Percentiles rank a stretch among this genome's conserved stretches.
Evolutionary conservation across 2,888 invertebrate genomes (phyloP).

Genomic region (Hypsopygia costalis): DNA sequence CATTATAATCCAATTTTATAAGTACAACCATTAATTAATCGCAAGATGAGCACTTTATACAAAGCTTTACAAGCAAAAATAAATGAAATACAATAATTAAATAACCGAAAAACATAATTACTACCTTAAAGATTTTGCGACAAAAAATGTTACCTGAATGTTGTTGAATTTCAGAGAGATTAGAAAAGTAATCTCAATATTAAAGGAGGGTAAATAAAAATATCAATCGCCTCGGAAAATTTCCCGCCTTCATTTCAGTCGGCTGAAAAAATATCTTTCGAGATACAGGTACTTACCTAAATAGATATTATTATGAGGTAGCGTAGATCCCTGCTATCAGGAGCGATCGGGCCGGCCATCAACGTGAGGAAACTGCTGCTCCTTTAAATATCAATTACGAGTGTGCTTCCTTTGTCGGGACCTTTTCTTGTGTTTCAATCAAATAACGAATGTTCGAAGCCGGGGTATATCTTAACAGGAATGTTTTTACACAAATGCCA

Average conservation of each 20-base stretch:
- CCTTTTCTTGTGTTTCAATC: constrained; percentile 32
- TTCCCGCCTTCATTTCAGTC: constrained; percentile 5
- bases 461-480: constrained; percentile 21
- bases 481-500: constrained; percentile 17
- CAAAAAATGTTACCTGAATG: not conserved
- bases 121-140: not conserved
- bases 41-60: no score
- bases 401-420: constrained; percentile 25
- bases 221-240: constrained; percentile 6
- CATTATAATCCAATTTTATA: no score
- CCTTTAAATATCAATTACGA: constrained; percentile 32
- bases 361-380: constrained; percentile 22
- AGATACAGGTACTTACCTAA: constrained; percentile 6
- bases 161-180: constrained; percentile 10
- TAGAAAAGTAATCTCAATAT: constrained; percentile 12
- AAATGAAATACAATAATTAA: no score
- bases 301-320: constrained; percentile 11
- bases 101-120: constrained; percentile 2
- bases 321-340: constrained; percentile 9
- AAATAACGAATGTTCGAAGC: constrained; percentile 27
- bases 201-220: constrained; percentile 10
- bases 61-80: no score
- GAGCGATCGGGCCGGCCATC: constrained; percentile 13
- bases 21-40: no score
- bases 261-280: constrained; percentile 6